Evolutionary conservation across 2,113 vertebrate species (phyloP).

Genomic region (Gymnobelideus leadbeateri): DNA sequence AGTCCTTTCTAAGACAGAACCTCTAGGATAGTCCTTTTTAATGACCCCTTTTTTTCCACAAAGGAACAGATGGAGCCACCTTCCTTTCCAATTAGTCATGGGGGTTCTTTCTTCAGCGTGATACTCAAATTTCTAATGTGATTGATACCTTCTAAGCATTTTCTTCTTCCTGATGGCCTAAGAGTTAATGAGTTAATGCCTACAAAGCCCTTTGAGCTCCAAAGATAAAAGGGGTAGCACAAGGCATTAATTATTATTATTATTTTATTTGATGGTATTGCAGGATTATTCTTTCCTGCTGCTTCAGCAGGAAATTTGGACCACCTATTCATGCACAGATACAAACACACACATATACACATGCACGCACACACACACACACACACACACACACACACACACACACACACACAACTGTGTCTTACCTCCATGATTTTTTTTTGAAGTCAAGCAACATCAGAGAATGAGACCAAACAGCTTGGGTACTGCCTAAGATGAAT

Average conservation of each 20-base stretch:
- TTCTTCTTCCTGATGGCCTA: conserved; percentile 25
- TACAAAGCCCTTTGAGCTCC: conserved; percentile 69
- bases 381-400: conserved; percentile 23
- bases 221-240: conserved; percentile 71
- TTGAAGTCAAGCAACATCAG: not conserved
- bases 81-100: not conserved
- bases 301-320: conserved; percentile 9
- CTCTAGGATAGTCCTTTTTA: not conserved
- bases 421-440: conserved; percentile 57
- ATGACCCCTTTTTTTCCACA: not conserved
- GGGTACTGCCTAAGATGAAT: conserved; percentile 60
- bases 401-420: conserved; percentile 12
- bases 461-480: conserved; percentile 31
- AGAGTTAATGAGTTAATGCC: conserved; percentile 67
- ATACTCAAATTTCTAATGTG: not conserved
- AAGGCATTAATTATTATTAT: conserved; percentile 72
- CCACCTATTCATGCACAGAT: conserved; percentile 3
- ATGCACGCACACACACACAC: not conserved
- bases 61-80: not conserved
- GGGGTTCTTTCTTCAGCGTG: not conserved
- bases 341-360: conserved; percentile 21
- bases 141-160: conserved; percentile 44
- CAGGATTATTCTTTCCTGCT: conserved; percentile 38
- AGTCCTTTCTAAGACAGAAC: not conserved
- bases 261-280: conserved; percentile 54